Base-by-base conservation (phyloP, 2,113 vertebrate genomes). In the Gyps fulvus region DNA sequence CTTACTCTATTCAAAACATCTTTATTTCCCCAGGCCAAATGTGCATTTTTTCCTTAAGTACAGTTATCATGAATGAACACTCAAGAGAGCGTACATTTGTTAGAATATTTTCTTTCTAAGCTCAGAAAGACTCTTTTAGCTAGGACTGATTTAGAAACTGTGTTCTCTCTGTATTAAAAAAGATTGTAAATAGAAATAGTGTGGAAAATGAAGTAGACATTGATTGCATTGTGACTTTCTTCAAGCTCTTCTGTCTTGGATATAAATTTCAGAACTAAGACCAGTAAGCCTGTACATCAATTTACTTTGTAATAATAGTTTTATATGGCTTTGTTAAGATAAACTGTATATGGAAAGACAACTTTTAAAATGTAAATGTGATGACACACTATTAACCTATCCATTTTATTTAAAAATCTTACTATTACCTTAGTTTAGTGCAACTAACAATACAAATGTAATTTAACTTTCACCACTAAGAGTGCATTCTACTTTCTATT, bases 51-150 rank as follows among this genome's bases (percentile, higher is more conserved):
- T 81, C 74, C 47, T 93, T 92, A 84, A 94, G 70, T 91, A 63
- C 67, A 83, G 67, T 95, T 95, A 95, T 94, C 93, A 96, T 91
- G 94, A 97, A 97, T 96, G 92, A 93, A 89, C 90, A 84, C 86
- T 95, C 84, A 91, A 89, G 74, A 97, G 54, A 95, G 67, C 92
- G 70, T 52, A 88, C 54, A 86, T 85, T 96, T 72, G 43, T 91
- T 93, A 74, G 91, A 85, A 70, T 70, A 93, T 93, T 95, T 95
- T 91, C 73, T 97, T 95, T 70, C 74, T 80, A 77, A 93, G 76
- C 59, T 96, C 89, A 94, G 70, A 97, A 95, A 94, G 91, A 79
- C 73, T 86, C 52, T 90, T 91, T 93, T 45, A 93, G 83, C 65
- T 36, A 62, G 50, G 62, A 81, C 74, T 55, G 69, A 89, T 82